A percentile compares a stretch with the other conserved stretches of the same genome.
phyloP scores from a whole-genome alignment of 2,113 vertebrate genomes.

The Piprites chloris region DNA sequence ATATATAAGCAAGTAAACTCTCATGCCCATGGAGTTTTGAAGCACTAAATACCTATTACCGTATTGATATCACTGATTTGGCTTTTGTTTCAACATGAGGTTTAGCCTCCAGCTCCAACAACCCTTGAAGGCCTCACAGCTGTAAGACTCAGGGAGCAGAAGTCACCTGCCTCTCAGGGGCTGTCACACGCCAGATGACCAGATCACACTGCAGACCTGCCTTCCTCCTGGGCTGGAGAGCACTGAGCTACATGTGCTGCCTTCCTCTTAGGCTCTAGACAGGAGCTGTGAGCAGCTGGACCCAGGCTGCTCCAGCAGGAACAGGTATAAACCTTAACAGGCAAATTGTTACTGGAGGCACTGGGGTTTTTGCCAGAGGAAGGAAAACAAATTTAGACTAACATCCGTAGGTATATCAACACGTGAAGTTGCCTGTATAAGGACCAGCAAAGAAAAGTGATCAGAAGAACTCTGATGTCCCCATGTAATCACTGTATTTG shows the following conservation, averaged over 20 bases:
- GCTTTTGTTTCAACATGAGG: not conserved
- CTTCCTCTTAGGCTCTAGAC: not conserved
- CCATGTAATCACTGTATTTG: not conserved
- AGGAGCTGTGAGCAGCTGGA: not conserved
- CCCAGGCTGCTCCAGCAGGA: not conserved
- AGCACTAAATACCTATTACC: not conserved
- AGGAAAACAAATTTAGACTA: not conserved
- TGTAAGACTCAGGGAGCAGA: not conserved
- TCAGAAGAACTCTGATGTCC: not conserved
- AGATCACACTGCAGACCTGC: not conserved
- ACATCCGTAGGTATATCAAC: not conserved
- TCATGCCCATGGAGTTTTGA: not conserved
- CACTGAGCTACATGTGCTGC: rapidly evolving
- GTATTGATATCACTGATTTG: not conserved
- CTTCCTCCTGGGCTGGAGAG: not conserved
- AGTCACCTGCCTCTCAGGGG: not conserved
- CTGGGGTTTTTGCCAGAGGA: not conserved
- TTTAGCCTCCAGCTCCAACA: not conserved
- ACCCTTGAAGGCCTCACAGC: not conserved
- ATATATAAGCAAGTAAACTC: not conserved
- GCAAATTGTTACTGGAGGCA: not conserved
- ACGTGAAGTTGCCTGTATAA: not conserved
- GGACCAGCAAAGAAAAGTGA: not conserved
- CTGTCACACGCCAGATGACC: rapidly evolving
- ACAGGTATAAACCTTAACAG: not conserved